These are phyloP conservation scores for Hyperoplus immaculatus DNA, from an alignment of 2,797 vertebrate species.

Conservation along the genomic window DNA sequence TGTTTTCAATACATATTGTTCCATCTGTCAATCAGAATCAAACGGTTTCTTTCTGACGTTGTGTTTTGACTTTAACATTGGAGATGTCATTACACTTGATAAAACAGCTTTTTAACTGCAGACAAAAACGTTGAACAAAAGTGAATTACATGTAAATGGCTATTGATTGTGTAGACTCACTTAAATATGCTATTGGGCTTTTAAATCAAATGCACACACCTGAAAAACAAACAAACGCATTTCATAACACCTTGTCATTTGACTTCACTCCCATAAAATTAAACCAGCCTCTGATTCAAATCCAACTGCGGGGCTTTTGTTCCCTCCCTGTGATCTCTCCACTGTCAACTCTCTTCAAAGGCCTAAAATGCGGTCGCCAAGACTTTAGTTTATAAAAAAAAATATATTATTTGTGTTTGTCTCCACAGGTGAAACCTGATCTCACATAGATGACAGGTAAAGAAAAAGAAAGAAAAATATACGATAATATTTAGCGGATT, in stretches of 20 bases:
- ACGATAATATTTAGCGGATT: not conserved
- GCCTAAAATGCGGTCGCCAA: not conserved
- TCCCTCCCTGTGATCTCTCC: not conserved
- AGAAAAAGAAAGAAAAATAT: not conserved
- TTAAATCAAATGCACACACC: slow-evolving; percentile 24
- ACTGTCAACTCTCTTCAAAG: not conserved
- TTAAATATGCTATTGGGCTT: slow-evolving; percentile 6
- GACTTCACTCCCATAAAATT: slow-evolving; percentile 18
- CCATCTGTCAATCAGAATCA: not conserved
- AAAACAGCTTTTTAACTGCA: slow-evolving; percentile 4
- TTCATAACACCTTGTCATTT: not conserved
- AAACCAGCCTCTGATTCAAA: not conserved
- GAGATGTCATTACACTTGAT: not conserved
- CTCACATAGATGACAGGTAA: not conserved
- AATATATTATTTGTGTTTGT: not conserved
- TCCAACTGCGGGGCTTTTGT: not conserved
- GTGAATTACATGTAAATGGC: not conserved
- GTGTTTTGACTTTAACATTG: not conserved
- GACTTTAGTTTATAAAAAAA: too few species aligned
- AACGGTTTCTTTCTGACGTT: not conserved
- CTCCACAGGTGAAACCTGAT: slow-evolving; percentile 7
- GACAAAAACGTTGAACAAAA: not conserved
- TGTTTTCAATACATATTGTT: not conserved
- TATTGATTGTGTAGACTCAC: slow-evolving; percentile 8
- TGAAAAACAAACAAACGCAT: slow-evolving; percentile 1